Conservation (phyloP, 2,113 vertebrate species). For the Rhagologus leucostigma region DNA sequence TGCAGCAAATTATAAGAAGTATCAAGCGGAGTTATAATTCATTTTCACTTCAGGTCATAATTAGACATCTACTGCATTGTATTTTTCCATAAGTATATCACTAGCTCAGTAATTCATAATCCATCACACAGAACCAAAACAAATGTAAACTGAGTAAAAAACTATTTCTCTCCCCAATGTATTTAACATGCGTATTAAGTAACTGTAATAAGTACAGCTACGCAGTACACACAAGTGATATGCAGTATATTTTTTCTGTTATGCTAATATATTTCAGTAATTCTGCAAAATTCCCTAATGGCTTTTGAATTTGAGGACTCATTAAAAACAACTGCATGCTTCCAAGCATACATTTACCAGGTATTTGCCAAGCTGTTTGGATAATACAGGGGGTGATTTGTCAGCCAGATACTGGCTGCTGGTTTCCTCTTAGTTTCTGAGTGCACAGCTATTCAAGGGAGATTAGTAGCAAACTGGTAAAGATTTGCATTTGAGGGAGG, state of each 20-base stretch:
- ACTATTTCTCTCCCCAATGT: neutral
- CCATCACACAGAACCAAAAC: conserved; percentile 30
- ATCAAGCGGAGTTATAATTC: conserved; percentile 66
- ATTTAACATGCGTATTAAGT: neutral
- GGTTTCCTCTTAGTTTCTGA: neutral
- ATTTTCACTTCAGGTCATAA: conserved; percentile 61
- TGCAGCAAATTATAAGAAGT: conserved; percentile 69
- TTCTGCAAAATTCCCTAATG: conserved; percentile 6
- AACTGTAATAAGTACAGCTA: neutral
- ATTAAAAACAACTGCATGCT: neutral
- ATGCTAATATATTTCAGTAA: conserved; percentile 1
- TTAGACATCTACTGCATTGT: conserved; percentile 51
- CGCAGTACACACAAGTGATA: neutral
- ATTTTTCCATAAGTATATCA: conserved; percentile 50
- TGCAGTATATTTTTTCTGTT: neutral
- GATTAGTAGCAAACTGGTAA: neutral
- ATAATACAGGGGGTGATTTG: neutral
- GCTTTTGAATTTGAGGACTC: conserved; percentile 21
- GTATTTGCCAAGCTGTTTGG: neutral
- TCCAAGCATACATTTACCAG: neutral
- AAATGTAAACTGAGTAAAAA: neutral
- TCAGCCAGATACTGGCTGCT: neutral
- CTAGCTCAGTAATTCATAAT: conserved; percentile 42
- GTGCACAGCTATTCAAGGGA: neutral
- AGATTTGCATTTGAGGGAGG: neutral